A percentile compares a stretch with the other conserved stretches of the same genome.
These are phyloP conservation scores for Lepidotrigona ventralis DNA, from an alignment of 1,140 invertebrate genomes.

Conservation along the genomic window DNA sequence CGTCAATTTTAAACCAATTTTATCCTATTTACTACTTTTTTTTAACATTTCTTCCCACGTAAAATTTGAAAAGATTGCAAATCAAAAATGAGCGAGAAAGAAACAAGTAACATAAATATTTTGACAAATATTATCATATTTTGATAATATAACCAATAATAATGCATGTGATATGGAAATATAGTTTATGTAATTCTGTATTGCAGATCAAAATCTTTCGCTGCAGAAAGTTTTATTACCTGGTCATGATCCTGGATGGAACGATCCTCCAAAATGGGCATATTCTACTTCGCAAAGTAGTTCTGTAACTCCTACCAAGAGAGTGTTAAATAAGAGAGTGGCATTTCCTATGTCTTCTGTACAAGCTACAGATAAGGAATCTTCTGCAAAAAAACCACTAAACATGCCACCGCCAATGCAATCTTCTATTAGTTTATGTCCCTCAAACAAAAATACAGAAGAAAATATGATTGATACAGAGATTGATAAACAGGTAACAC, in stretches of 20 bases:
- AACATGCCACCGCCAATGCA: slow-evolving; percentile 63
- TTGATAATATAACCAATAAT: not conserved
- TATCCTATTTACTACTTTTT: not conserved
- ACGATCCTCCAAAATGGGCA: slow-evolving; percentile 80
- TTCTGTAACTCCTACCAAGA: slow-evolving; percentile 64
- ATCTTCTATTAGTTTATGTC: slow-evolving; percentile 26
- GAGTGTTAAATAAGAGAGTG: slow-evolving; percentile 78
- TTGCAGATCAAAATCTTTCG: slow-evolving; percentile 56
- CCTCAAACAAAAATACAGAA: slow-evolving; percentile 23
- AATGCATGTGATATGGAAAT: not conserved
- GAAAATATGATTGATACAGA: not conserved
- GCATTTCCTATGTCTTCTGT: slow-evolving; percentile 75
- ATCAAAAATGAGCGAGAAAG: slow-evolving; percentile 15
- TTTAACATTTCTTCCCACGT: not conserved
- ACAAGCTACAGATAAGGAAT: slow-evolving; percentile 37
- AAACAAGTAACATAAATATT: slow-evolving; percentile 18
- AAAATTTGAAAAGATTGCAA: not conserved
- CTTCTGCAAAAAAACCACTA: not conserved
- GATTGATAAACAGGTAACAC: slow-evolving; percentile 65
- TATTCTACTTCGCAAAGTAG: slow-evolving; percentile 52
- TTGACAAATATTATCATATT: too few species aligned
- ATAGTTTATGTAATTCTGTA: not conserved
- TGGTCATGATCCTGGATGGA: slow-evolving; percentile 79
- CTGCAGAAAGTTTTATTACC: slow-evolving; percentile 72
- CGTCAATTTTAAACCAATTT: not conserved